Conservation (phyloP, 2,113 vertebrate genomes). For the Pterophyllum scalare region DNA sequence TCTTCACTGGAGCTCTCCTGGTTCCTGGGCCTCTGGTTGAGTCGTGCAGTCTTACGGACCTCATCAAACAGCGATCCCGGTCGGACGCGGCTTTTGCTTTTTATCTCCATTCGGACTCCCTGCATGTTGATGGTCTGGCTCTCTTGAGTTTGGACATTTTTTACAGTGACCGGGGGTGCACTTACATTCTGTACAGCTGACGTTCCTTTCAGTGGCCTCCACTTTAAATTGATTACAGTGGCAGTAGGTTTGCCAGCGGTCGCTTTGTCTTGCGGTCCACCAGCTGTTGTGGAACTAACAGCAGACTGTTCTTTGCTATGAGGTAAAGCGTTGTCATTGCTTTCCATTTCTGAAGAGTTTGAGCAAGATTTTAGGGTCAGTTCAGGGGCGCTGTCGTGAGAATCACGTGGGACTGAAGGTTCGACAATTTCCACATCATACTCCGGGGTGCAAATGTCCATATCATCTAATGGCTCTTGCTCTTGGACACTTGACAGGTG, state of each 20-base stretch:
- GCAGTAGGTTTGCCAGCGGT: constrained; percentile 48
- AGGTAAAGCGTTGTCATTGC: constrained; percentile 22
- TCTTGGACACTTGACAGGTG: constrained; percentile 56
- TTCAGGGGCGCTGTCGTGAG: constrained; percentile 10
- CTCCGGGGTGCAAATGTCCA: constrained; percentile 92
- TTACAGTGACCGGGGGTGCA: constrained; percentile 48
- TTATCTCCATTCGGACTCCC: constrained; percentile 94
- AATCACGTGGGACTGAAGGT: constrained; percentile 3
- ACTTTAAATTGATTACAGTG: constrained; percentile 83
- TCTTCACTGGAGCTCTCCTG: constrained; percentile 96
- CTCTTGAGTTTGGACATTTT: constrained; percentile 57
- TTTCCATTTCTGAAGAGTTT: constrained; percentile 11
- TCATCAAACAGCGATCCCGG: constrained; percentile 97
- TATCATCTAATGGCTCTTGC: constrained; percentile 84
- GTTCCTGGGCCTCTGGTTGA: constrained; percentile 94
- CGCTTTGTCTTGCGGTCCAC: constrained; percentile 53
- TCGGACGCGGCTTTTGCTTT: constrained; percentile 91
- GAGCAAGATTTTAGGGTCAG: constrained; percentile 44
- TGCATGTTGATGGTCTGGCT: constrained; percentile 76
- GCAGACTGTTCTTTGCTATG: constrained; percentile 37
- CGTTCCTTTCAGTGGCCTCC: constrained; percentile 91
- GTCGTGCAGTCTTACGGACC: constrained; percentile 93
- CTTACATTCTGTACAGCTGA: constrained; percentile 69
- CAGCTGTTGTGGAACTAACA: constrained; percentile 11
- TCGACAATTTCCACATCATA: constrained; percentile 75